phyloP scores from a whole-genome alignment of 2,797 vertebrate species.

The Monodelphis domestica region DNA sequence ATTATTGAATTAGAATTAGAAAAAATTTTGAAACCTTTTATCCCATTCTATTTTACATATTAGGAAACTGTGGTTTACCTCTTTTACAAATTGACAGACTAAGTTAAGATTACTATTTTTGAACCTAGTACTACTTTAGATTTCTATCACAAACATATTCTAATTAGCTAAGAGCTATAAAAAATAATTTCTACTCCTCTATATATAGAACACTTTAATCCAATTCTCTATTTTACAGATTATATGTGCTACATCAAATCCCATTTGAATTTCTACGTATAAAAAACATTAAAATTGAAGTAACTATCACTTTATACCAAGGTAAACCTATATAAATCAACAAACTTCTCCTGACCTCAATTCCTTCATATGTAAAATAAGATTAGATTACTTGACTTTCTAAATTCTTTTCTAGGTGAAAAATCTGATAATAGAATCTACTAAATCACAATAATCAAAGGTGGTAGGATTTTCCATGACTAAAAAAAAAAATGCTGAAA shows the following conservation, averaged over 20 bases:
- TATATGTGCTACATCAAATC: background rate
- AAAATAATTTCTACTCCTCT: background rate
- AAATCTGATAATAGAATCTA: background rate
- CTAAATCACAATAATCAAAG: background rate
- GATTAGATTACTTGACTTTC: background rate
- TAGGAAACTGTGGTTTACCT: background rate
- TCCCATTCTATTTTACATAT: background rate
- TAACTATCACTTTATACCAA: background rate
- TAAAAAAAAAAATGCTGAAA: background rate
- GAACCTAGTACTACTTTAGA: background rate
- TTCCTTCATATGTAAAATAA: too few relatives aligned
- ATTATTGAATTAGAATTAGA: background rate
- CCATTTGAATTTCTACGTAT: background rate
- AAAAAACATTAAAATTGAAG: background rate
- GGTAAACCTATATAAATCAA: background rate
- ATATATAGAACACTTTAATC: background rate
- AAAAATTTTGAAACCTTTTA: background rate
- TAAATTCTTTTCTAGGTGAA: background rate
- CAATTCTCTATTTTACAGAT: background rate
- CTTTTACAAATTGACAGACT: background rate
- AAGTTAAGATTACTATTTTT: background rate
- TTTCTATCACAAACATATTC: background rate
- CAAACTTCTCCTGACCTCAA: too few relatives aligned
- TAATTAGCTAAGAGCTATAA: background rate
- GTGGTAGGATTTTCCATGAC: background rate